phyloP scores from a whole-genome alignment of 2,797 vertebrate genomes.

The Pantherophis alleghaniensis region DNA sequence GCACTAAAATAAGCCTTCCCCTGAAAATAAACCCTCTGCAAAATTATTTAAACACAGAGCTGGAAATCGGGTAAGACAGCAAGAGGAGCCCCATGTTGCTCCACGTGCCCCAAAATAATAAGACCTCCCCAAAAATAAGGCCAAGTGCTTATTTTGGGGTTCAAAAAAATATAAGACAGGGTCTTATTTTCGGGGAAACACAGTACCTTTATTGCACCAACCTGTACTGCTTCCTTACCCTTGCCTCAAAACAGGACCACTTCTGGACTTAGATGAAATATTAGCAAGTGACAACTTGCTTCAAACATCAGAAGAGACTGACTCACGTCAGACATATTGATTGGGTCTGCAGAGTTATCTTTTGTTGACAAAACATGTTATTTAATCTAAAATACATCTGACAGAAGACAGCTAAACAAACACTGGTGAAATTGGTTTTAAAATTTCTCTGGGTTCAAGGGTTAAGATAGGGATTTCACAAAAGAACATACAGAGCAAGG shows the following conservation, averaged over 20 bases:
- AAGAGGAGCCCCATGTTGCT: no score
- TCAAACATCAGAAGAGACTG: not conserved
- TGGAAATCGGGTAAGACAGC: no score
- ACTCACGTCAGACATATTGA: not conserved
- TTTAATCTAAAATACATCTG: not conserved
- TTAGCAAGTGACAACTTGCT: not conserved
- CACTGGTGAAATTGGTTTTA: not conserved
- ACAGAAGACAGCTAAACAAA: not conserved
- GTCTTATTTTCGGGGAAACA: no score
- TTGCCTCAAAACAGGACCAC: not conserved
- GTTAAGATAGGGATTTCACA: not conserved
- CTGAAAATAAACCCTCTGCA: no score
- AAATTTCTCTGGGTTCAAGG: not conserved
- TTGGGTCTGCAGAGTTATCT: not conserved
- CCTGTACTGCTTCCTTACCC: not conserved
- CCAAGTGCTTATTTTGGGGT: no score
- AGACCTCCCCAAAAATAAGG: no score
- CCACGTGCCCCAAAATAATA: no score
- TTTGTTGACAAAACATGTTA: not conserved
- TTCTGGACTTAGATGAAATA: not conserved
- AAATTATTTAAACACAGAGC: no score
- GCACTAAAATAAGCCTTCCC: no score
- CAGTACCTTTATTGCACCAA: not conserved
- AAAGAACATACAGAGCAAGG: not conserved
- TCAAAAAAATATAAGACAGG: no score